Percentiles rank a stretch among this genome's conserved stretches.
phyloP scores from a whole-genome alignment of 2,797 vertebrate species.

The Brachyalestes nurse region DNA sequence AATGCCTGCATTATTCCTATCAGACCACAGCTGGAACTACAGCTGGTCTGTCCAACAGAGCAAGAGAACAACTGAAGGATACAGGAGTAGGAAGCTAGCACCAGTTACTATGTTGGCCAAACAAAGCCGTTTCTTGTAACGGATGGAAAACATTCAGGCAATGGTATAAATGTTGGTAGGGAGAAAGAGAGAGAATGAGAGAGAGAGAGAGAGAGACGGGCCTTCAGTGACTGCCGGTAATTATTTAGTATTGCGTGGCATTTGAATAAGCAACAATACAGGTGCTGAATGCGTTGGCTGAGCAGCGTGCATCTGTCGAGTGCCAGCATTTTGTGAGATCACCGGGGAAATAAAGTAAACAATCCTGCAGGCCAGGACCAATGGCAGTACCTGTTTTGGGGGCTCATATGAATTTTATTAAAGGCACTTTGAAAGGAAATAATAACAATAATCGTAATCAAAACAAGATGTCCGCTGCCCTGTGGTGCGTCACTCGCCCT shows the following conservation, averaged over 20 bases:
- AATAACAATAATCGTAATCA: conserved; percentile 61
- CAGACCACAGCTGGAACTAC: conserved; percentile 30
- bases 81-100: conserved; percentile 16
- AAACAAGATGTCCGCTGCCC: conserved; percentile 54
- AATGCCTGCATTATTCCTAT: not conserved
- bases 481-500: conserved; percentile 47
- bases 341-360: conserved; percentile 59
- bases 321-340: conserved; percentile 53
- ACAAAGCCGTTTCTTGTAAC: conserved; percentile 30
- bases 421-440: conserved; percentile 59
- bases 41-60: conserved; percentile 20
- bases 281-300: conserved; percentile 49
- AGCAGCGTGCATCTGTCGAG: conserved; percentile 31
- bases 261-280: conserved; percentile 56
- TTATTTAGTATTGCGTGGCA: conserved; percentile 46
- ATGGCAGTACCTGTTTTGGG: conserved; percentile 55
- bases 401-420: conserved; percentile 59
- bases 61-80: conserved; percentile 6
- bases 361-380: conserved; percentile 38
- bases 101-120: conserved; percentile 36
- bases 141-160: conserved; percentile 22
- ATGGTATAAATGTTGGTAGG: conserved; percentile 39
- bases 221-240: conserved; percentile 42
- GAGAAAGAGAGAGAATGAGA: conserved; percentile 29
- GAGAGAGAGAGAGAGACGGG: conserved; percentile 33